These are phyloP conservation scores for Macrophya alboannulata DNA, from an alignment of 2,888 invertebrate genomes.

Conservation along the genomic window DNA sequence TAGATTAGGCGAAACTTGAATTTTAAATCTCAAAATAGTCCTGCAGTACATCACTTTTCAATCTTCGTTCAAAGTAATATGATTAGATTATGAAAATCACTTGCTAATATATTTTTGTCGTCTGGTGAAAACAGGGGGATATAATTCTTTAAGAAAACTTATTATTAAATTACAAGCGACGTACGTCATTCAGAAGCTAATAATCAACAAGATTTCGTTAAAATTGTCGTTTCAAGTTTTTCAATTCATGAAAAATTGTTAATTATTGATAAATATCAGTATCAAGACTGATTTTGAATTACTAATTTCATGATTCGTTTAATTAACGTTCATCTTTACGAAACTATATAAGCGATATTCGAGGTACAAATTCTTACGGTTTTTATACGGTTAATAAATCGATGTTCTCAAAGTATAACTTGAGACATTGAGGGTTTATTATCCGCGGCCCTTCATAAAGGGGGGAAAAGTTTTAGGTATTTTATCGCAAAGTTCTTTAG, in stretches of 20 bases:
- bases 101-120: conserved; percentile 20
- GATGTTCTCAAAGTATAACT: not conserved
- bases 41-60: conserved; percentile 15
- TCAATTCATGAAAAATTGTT: not conserved
- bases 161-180: not conserved
- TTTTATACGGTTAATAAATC: not conserved
- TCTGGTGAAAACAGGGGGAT: not conserved
- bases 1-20: not conserved
- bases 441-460: not conserved
- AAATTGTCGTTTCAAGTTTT: not conserved
- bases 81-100: conserved; percentile 5
- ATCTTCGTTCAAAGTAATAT: conserved; percentile 11
- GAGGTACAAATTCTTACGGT: not conserved
- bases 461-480: not conserved
- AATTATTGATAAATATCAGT: not conserved
- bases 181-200: not conserved
- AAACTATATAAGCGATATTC: not conserved
- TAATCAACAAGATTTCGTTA: not conserved
- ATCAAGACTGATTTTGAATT: not conserved
- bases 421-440: not conserved
- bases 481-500: not conserved
- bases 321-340: not conserved
- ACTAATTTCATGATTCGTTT: not conserved
- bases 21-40: not conserved
- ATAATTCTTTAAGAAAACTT: not conserved